Evolutionary conservation across 2,113 vertebrate species (phyloP), one percentile per base, ranked within the genome.

Genomic region (Ceyx margarethae): DNA sequence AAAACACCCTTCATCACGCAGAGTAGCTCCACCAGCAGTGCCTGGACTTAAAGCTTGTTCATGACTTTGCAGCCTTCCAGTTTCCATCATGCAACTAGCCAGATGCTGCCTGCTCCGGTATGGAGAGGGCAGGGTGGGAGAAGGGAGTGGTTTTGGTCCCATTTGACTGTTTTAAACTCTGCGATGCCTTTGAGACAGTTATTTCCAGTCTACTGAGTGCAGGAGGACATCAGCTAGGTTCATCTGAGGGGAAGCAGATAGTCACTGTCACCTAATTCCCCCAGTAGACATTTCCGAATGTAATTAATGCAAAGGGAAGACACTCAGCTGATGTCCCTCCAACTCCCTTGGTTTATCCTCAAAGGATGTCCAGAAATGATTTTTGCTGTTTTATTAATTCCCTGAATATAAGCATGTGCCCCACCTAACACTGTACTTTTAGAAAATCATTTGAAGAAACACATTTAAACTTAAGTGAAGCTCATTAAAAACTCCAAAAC

Each of bases 201-300:
- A 69, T 81, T 95, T 79, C 50, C 85, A 85, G 67, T 19, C 58
- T 94, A 54, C 46, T 90, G 85, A 82, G 85, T 61, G 87, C 80
- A 6, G 6, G 75, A 71, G 87, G 88, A 89, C 90, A 94, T 78
- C 89, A 88, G 81, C 35, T 46, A 87, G 77, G 93, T 76, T 90
- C 89, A 90, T 85, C 69, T 74, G 66, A 94, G 92, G 90, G 69
- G 64, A 94, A 92, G 89, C 82, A 4, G 43, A n/a, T 68, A 65
- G 74, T 75, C 48, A 9, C 54, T 48, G 66, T 91, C 87, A 66
- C 87, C 90, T 92, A 86, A 86, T 92, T 92, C 80, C 65, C 37
- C 69, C 48, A 40, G 10, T 28, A 77, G 75, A 81, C 51, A 0
- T 48, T 61, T 64, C 71, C 5, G 5, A 89, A 73, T 26, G 35